Base-by-base conservation (phyloP, 2,113 vertebrate species). In the Corythoichthys intestinalis region DNA sequence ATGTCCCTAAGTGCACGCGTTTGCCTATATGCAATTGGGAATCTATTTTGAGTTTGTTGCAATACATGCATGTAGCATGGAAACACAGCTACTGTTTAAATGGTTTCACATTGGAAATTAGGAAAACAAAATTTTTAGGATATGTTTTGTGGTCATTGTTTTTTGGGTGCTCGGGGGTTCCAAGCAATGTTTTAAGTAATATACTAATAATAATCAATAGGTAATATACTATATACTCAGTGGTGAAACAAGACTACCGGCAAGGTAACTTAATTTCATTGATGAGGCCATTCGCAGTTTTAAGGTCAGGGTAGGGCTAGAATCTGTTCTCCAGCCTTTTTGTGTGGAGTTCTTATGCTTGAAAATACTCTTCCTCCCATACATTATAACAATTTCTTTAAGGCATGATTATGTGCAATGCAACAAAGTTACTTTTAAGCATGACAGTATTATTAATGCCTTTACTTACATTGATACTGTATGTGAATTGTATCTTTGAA, bases 21-120 rank as follows among this genome's bases (percentile, higher is more conserved):
- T 56, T 66, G 57, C 78, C 66, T 56, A 67, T 69, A 44, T 12
- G 68, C 67, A 20, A 28, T 38, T 50, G 47, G 56, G 61, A 67
- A 11, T 47, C 53, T 58, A 49, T 69, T 44, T 59, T 39, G 37
- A 73, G 58, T 35, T 37, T 68, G n/a, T 65, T 5, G 35, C 28
- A 47, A 15, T 62, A 57, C 71, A 72, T 80, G 87, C 90, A 91
- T 91, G 90, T 78, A 58, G 80, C 83, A 86, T 83, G 83, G 66
- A 37, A 72, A 76, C 37, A 50, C 70, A 47, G 39, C 44, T 50
- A 49, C 3, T 54, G 6, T 59, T 2, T 50, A 44, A 44, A 5
- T 50, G 37, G n/a, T 37, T 34, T 6, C 47, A 63, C 7, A 34
- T 47, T 63, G 41, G n/a, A 6, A 63, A 47, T 28, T 5, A 17